Evolutionary conservation across 2,888 invertebrate genomes (phyloP).

Genomic region (Torymus texanus): DNA sequence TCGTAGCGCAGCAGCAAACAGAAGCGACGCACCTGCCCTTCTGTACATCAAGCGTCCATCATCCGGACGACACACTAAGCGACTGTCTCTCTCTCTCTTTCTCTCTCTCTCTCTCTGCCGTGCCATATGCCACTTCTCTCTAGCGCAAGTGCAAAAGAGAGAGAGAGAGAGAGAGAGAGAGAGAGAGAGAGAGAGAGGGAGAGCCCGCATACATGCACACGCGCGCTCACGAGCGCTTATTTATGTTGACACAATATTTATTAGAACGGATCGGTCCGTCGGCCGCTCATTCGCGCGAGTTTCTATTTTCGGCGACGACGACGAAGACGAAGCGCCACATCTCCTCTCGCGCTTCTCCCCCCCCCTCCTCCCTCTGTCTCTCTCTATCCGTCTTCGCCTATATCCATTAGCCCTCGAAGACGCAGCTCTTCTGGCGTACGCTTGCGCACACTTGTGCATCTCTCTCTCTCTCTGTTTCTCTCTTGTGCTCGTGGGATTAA

Average conservation of each 20-base stretch:
- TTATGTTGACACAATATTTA: constrained; percentile 75
- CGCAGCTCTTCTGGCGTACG: constrained; percentile 52
- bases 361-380: constrained; percentile 2
- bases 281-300: constrained; percentile 41
- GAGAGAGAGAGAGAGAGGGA: constrained; percentile 50
- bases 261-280: constrained; percentile 74
- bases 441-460: neutral
- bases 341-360: constrained; percentile 10
- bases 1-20: constrained; percentile 47
- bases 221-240: constrained; percentile 68
- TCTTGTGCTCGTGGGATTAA: constrained; percentile 19
- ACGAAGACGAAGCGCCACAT: constrained; percentile 59
- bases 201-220: constrained; percentile 57
- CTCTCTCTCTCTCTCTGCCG: neutral
- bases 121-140: neutral
- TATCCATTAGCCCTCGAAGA: constrained; percentile 45
- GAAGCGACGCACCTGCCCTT: constrained; percentile 69
- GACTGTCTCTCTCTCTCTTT: constrained; percentile 8
- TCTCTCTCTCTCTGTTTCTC: constrained; percentile 34
- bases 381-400: too few relatives aligned
- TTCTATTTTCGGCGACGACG: constrained; percentile 46
- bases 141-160: neutral
- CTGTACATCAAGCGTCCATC: constrained; percentile 73
- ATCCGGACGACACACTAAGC: constrained; percentile 64
- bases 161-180: constrained; percentile 51